Base-by-base conservation (phyloP, 2,888 invertebrate species). In the Orthosia cruda region DNA sequence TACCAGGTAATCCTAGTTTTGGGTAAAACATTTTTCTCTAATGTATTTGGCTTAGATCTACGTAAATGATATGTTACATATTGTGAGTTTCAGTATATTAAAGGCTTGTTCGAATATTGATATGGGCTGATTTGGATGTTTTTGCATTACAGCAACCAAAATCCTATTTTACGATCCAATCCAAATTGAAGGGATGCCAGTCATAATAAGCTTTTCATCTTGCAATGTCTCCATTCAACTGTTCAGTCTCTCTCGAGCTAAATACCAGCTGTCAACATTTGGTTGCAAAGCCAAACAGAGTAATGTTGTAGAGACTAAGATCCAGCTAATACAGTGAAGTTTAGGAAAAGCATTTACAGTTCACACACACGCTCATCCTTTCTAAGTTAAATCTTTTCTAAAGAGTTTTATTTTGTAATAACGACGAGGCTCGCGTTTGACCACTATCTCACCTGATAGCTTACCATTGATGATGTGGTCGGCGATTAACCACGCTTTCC, bases 1-100 rank as follows among this genome's bases (percentile, higher is more conserved):
- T 23, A 20, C 57, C 84, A 85, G 83, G 87, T 89, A 89, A 89
- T 90, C 89, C 86, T 78, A 84, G 84, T 87, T 88, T 83, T 72
- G 85, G 85, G 71, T 74, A 64, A 79, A 69, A 71, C 67, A 77
- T 81, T 74, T 78, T 83, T 71, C 50, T 71, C 9, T 77, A 67
- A 77, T 74, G 73, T 77, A 85, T 65, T 72, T 62, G 63, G 47
- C 59, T 71, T 71, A 66, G 50, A 77, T 82, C 62, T 76, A 52
- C 66, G 66, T 70, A 70, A 67, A 82, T 67, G 67, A 73, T 66
- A 63, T 55, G 59, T 32, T 40, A 77, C 54, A 64, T 84, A 80
- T 77, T 77, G 68, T 52, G n/a, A 62, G 45, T 80, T 64, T 67
- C n/a, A 66, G 20, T 47, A 40, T 49, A 65, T 68, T 40, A 80